phyloP scores from a whole-genome alignment of 1,140 invertebrate species.

The Phymastichus coffea region DNA sequence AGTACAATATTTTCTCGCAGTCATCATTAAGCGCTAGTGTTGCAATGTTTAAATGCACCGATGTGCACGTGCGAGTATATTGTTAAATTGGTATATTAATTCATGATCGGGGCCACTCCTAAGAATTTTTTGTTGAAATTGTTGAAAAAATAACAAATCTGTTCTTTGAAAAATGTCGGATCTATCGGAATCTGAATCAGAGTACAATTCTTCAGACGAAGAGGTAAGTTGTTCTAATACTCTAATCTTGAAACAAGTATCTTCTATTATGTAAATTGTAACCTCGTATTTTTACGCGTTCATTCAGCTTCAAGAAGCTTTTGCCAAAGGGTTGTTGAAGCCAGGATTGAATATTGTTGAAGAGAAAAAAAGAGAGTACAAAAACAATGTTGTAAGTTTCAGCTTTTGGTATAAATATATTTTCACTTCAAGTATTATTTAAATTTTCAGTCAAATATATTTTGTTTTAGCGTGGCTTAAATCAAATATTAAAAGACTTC shows the following conservation, averaged over 20 bases:
- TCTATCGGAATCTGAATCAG: constrained; percentile 49
- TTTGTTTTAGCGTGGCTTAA: constrained; percentile 53
- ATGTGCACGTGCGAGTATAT: too few species aligned
- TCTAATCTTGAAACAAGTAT: not conserved
- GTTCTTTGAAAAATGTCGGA: constrained; percentile 24
- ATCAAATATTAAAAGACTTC: constrained; percentile 72
- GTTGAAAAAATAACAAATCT: not conserved
- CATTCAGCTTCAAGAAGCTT: constrained; percentile 79
- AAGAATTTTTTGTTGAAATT: too few species aligned
- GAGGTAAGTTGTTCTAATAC: constrained; percentile 44
- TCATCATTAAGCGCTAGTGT: too few species aligned
- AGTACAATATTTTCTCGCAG: too few species aligned
- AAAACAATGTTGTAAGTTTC: constrained; percentile 67
- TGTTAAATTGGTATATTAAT: too few species aligned
- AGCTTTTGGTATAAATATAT: constrained; percentile 11
- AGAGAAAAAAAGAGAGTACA: constrained; percentile 59
- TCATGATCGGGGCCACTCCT: too few species aligned
- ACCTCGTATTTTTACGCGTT: constrained; percentile 33
- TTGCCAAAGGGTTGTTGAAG: constrained; percentile 76
- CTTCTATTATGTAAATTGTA: constrained; percentile 27
- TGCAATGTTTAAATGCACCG: too few species aligned
- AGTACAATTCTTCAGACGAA: constrained; percentile 50
- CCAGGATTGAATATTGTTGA: constrained; percentile 77
- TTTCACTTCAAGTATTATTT: not conserved
- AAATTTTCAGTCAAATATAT: not conserved